Evolutionary conservation across 1,140 invertebrate genomes (phyloP), one percentile per base, ranked within the genome.

Genomic region (Musca vetustissima): DNA sequence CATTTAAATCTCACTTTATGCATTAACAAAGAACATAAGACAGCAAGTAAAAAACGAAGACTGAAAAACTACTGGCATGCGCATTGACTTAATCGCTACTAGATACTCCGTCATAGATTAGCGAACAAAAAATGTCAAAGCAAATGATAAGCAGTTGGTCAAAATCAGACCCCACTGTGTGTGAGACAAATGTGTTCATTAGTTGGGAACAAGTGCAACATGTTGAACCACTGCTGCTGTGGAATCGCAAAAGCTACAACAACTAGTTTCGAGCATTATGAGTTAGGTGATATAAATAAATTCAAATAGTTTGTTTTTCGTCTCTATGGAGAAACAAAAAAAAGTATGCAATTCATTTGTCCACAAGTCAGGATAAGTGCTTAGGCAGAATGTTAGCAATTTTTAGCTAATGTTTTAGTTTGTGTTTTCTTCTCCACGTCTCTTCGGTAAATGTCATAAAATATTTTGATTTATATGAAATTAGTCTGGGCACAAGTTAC

Each of bases 141-240:
- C 28, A 32, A 32, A 32, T 32, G 28, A 3, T 32, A 4, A 32
- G 9, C 28, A 32, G 3, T 32, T 4, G 28, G 4, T 32, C 28
- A 32, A 32, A 32, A 32, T 32, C 28, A 32, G 6, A 59, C 55
- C 55, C 55, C 55, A 59, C 55, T 59, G 55, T 28, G 55, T 59
- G 25, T 32, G 55, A 24, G 55, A 59, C 55, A 59, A 59, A 59
- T 59, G 55, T 59, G 55, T 59, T 59, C 55, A 59, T 59, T 59
- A 59, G 55, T 59, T 59, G 15, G 8, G 17, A 59, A 59, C 55
- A 59, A 59, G 55, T 59, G 55, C 55, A 59, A 59, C 55, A 59
- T 59, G 25, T 59, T 32, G 28, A 4, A 32, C 28, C 28, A 32
- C 3, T 21, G 22, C 24, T 55, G 9, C 13, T 32, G 28, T 32